phyloP scores from a whole-genome alignment of 2,113 vertebrate species.

The Phrynocephalus versicolor region DNA sequence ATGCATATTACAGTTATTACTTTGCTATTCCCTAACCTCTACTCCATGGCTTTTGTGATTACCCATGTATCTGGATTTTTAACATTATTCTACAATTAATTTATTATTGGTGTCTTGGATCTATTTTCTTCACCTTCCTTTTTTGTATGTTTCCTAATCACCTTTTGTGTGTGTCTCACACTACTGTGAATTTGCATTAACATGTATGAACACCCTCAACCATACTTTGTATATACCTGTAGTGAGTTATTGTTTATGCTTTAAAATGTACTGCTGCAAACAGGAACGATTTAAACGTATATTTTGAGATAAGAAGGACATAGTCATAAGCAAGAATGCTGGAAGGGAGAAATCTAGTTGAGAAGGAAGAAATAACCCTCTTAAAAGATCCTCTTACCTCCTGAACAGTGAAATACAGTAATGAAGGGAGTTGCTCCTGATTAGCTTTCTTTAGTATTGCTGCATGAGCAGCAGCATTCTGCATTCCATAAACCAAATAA shows the following conservation, averaged over 20 bases:
- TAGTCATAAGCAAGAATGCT: background rate
- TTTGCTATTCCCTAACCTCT: background rate
- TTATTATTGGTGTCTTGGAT: background rate
- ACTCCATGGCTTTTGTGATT: background rate
- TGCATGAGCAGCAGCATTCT: too few relatives aligned
- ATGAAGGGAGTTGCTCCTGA: background rate
- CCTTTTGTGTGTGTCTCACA: background rate
- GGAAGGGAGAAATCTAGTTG: background rate
- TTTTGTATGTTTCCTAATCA: rapidly evolving
- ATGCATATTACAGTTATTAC: background rate
- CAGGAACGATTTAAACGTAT: background rate
- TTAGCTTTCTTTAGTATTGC: too few relatives aligned
- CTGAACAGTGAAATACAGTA: background rate
- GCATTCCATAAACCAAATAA: too few relatives aligned
- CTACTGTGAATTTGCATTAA: background rate
- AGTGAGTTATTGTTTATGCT: background rate
- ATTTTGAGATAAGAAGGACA: background rate
- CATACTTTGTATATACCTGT: background rate
- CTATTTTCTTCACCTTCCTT: background rate
- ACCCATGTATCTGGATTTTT: background rate
- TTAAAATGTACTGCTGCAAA: background rate
- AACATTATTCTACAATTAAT: background rate
- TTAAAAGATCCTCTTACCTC: background rate
- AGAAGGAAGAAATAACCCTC: background rate
- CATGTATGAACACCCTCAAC: too few relatives aligned